Evolutionary conservation across 2,797 vertebrate species (phyloP).

Genomic region (Acipenser transmontanus): DNA sequence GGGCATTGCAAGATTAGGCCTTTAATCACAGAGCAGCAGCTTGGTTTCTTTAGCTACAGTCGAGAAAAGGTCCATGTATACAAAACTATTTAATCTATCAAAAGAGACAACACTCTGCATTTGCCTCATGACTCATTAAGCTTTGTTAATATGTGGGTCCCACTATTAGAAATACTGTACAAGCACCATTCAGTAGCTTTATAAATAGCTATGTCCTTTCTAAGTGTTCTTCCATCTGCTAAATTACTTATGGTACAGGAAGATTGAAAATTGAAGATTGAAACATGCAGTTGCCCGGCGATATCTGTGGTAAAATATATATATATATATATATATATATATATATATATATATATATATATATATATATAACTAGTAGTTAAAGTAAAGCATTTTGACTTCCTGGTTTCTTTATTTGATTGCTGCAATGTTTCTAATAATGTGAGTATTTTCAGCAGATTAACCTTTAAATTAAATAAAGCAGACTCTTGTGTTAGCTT

Average conservation of each 20-base stretch:
- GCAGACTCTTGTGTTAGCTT: not conserved
- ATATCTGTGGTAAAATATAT: no score
- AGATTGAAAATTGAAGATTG: no score
- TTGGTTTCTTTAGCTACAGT: not conserved
- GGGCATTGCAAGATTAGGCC: no score
- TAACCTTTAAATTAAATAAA: slow-evolving; percentile 1
- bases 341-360: not conserved
- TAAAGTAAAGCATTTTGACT: slow-evolving; percentile 16
- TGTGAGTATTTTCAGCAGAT: slow-evolving; percentile 6
- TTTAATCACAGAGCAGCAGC: not conserved
- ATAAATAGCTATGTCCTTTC: no score
- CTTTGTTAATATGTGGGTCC: no score
- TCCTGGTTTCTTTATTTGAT: slow-evolving; percentile 11
- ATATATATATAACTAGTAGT: not conserved
- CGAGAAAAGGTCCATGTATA: not conserved
- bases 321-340: no score
- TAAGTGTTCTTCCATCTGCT: no score
- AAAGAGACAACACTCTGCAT: not conserved
- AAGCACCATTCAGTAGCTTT: no score
- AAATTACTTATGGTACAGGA: no score
- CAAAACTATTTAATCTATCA: not conserved
- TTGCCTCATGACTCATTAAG: no score
- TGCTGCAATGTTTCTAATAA: slow-evolving; percentile 26
- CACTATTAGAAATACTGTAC: no score
- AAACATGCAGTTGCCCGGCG: no score